Percentiles rank a stretch among this genome's conserved stretches.
Evolutionary conservation across 2,797 vertebrate species (phyloP).

Genomic region (Myotis vivesi): DNA sequence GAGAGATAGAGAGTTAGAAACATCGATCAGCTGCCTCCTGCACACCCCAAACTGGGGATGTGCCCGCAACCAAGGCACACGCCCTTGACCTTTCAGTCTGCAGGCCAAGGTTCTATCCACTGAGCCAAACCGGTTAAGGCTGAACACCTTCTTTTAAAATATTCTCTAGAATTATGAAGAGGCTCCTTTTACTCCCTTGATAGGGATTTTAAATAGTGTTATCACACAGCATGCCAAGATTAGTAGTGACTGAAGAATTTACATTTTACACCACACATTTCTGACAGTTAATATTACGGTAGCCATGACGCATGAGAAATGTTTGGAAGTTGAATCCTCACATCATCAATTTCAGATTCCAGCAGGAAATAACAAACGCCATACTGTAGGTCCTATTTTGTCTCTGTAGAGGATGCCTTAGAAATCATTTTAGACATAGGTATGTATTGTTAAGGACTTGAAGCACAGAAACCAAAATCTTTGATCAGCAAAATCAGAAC

Average conservation of each 20-base stretch:
- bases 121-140: too few species aligned
- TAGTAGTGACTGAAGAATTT: not conserved
- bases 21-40: too few species aligned
- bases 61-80: too few species aligned
- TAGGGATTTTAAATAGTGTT: not conserved
- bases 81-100: too few species aligned
- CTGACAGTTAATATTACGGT: not conserved
- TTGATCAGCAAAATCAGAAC: conserved; percentile 31
- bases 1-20: too few species aligned
- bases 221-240: not conserved
- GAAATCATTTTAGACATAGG: conserved; percentile 54
- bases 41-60: too few species aligned
- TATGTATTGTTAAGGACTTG: conserved; percentile 63
- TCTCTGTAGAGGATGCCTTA: conserved; percentile 56
- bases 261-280: not conserved
- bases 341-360: conserved; percentile 70
- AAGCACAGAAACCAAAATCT: conserved; percentile 60
- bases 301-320: conserved; percentile 12
- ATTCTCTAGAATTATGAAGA: not conserved
- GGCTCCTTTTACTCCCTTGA: not conserved
- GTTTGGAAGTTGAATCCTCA: conserved; percentile 46
- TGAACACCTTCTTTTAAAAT: not conserved
- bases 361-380: conserved; percentile 31
- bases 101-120: too few species aligned
- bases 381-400: conserved; percentile 59